phyloP scores from a whole-genome alignment of 2,888 invertebrate genomes.

The Fissipunctia ypsillon region DNA sequence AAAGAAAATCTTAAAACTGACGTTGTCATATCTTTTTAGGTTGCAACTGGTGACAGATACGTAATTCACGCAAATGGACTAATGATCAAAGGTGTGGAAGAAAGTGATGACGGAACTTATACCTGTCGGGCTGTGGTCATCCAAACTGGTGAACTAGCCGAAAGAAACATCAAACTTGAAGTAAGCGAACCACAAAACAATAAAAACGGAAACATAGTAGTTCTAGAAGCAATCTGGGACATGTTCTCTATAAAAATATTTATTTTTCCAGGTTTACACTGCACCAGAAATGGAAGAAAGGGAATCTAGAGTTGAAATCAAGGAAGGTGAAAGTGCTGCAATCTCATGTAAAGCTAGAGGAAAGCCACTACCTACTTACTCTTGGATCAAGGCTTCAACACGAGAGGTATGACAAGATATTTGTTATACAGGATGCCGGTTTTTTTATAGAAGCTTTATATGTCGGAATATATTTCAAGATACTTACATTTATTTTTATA shows the following conservation, averaged over 20 bases:
- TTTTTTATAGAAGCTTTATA: no score
- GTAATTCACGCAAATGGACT: constrained; percentile 94
- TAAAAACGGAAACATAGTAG: background rate
- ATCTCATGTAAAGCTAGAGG: constrained; percentile 95
- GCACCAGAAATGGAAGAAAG: constrained; percentile 93
- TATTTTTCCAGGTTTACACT: constrained; percentile 91
- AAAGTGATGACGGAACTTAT: constrained; percentile 96
- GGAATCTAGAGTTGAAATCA: constrained; percentile 91
- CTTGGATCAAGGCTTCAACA: constrained; percentile 95
- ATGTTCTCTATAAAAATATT: constrained; percentile 5
- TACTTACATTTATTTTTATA: no score
- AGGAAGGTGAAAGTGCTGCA: constrained; percentile 95
- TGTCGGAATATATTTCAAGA: no score
- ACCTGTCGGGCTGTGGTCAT: constrained; percentile 96
- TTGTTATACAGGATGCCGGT: no score
- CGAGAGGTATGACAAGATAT: constrained; percentile 83
- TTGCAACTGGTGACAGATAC: constrained; percentile 93
- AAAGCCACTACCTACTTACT: constrained; percentile 95
- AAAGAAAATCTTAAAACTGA: background rate
- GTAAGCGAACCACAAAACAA: constrained; percentile 79
- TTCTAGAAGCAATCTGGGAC: background rate
- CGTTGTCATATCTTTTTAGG: constrained; percentile 77
- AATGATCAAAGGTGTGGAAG: constrained; percentile 94
- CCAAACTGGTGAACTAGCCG: constrained; percentile 94
- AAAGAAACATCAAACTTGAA: constrained; percentile 95